Percentiles rank a stretch among this genome's conserved stretches.
Evolutionary conservation across 2,888 invertebrate genomes (phyloP).

Genomic region (Emmelina monodactyla): DNA sequence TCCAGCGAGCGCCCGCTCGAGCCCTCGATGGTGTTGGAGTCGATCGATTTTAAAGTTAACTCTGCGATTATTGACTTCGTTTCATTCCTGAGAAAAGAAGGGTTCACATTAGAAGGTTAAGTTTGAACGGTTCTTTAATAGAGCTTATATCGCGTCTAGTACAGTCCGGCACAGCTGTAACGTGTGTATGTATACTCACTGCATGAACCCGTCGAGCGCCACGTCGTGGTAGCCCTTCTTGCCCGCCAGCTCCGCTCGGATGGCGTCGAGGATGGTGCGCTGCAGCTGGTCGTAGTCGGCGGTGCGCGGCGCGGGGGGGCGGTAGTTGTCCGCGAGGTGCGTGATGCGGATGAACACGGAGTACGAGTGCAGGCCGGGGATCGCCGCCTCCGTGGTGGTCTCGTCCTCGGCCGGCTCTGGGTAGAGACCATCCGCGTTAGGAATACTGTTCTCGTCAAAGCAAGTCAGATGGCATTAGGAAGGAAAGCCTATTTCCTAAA

Average conservation of each 20-base stretch:
- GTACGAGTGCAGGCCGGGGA: constrained; percentile 74
- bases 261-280: constrained; percentile 41
- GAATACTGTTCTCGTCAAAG: neutral
- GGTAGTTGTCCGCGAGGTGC: constrained; percentile 79
- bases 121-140: neutral
- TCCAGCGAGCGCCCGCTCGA: constrained; percentile 43
- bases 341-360: constrained; percentile 76
- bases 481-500: neutral
- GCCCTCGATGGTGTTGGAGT: constrained; percentile 69
- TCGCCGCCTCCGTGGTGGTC: constrained; percentile 63
- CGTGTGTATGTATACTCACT: constrained; percentile 67
- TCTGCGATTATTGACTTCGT: constrained; percentile 77
- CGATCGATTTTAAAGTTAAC: constrained; percentile 78
- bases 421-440: neutral
- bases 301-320: constrained; percentile 75
- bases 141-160: neutral
- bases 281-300: constrained; percentile 77
- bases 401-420: constrained; percentile 63
- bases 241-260: constrained; percentile 22
- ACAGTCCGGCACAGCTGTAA: too few relatives aligned
- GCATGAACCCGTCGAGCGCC: constrained; percentile 73
- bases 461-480: neutral
- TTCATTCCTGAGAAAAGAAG: constrained; percentile 60
- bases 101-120: neutral
- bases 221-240: constrained; percentile 74